Conservation (phyloP, 2,113 vertebrate genomes). For the Penelope pileata region DNA sequence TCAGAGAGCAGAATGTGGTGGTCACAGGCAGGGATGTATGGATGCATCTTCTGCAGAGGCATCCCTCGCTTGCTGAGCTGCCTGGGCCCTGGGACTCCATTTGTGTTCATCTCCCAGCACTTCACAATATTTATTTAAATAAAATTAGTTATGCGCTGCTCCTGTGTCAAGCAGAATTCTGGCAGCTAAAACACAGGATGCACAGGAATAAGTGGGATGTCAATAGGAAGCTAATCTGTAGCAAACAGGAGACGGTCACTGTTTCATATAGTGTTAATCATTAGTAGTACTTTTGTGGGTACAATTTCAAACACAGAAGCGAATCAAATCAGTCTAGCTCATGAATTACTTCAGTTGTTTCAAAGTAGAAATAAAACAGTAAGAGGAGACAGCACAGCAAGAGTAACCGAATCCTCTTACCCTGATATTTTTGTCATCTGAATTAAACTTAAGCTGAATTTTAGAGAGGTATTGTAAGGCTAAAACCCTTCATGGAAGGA, state of each 20-base stretch:
- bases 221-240: not conserved
- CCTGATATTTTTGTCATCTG: not conserved
- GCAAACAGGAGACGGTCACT: not conserved
- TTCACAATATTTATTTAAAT: not conserved
- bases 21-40: not conserved
- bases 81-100: not conserved
- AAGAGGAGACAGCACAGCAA: not conserved
- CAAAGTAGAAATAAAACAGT: not conserved
- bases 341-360: not conserved
- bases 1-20: not conserved
- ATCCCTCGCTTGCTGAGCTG: accelerated
- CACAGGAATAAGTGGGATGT: not conserved
- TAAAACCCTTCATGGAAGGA: not conserved
- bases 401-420: not conserved
- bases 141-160: not conserved
- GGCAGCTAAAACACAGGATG: not conserved
- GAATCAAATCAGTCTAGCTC: not conserved
- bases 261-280: not conserved
- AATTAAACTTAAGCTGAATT: not conserved
- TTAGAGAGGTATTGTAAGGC: not conserved
- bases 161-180: not conserved
- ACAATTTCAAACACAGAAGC: not conserved
- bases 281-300: not conserved
- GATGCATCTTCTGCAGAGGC: accelerated
- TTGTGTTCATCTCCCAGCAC: not conserved